Evolutionary conservation across 2,797 vertebrate genomes (phyloP).

Genomic region (Melanotaenia maccullochi): DNA sequence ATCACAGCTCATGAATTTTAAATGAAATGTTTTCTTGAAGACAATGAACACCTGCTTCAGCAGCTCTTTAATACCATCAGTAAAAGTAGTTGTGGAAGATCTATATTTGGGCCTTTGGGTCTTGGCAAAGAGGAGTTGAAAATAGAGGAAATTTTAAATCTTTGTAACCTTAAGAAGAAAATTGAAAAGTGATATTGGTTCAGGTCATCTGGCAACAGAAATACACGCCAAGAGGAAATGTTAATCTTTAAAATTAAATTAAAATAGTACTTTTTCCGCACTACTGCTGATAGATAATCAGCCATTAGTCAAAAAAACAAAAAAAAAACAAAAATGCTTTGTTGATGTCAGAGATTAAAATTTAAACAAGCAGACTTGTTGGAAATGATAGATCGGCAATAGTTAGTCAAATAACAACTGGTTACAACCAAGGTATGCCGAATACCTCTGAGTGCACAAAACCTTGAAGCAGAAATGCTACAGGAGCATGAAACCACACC

Average conservation of each 20-base stretch:
- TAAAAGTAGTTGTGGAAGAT: slow-evolving; percentile 4
- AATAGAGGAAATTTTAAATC: not conserved
- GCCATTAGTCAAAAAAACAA: too few species aligned
- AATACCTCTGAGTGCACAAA: too few species aligned
- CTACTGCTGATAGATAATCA: too few species aligned
- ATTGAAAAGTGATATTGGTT: not conserved
- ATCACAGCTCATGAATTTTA: slow-evolving; percentile 25
- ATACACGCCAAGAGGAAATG: not conserved
- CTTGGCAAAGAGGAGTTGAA: not conserved
- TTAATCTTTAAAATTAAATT: not conserved
- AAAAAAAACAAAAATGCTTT: too few species aligned
- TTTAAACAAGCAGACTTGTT: too few species aligned
- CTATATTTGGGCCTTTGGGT: not conserved
- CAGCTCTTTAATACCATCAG: slow-evolving; percentile 18
- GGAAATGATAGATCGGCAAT: too few species aligned
- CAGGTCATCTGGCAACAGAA: not conserved
- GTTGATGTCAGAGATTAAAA: too few species aligned
- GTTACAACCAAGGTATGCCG: too few species aligned
- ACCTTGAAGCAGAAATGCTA: too few species aligned
- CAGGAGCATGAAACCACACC: too few species aligned
- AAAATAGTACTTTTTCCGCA: too few species aligned
- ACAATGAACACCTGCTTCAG: slow-evolving; percentile 26
- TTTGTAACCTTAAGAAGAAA: not conserved
- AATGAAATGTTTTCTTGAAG: slow-evolving; percentile 13
- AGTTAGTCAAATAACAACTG: too few species aligned